Evolutionary conservation across 2,797 vertebrate genomes (phyloP).

Genomic region (Podarcis siculus): DNA sequence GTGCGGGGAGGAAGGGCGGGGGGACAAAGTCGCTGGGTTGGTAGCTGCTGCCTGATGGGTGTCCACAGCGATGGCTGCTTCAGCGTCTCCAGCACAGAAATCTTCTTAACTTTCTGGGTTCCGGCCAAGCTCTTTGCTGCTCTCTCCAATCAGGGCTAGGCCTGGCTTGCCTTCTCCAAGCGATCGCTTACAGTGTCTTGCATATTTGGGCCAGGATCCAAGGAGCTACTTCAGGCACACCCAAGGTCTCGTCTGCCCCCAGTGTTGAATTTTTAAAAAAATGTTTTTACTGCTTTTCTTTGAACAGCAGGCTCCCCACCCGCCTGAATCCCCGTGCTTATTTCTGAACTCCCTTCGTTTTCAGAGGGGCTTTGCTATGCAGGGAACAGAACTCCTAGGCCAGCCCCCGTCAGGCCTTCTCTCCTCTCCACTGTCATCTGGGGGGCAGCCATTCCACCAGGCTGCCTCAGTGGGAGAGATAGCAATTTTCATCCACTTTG

Average conservation of each 20-base stretch:
- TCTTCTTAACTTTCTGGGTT: background rate
- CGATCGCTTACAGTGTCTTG: background rate
- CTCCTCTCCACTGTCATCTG: background rate
- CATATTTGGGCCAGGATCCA: background rate
- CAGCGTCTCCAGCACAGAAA: background rate
- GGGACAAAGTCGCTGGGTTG: background rate
- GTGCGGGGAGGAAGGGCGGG: background rate
- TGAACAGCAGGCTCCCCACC: background rate
- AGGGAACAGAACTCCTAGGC: background rate
- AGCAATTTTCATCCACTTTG: too few relatives aligned
- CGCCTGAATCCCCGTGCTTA: background rate
- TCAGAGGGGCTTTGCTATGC: background rate
- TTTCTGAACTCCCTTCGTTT: background rate
- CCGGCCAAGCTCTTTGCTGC: background rate
- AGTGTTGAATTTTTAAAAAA: too few relatives aligned
- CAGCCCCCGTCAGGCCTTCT: too few relatives aligned
- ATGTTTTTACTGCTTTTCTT: background rate
- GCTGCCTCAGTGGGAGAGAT: too few relatives aligned
- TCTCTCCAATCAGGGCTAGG: too few relatives aligned
- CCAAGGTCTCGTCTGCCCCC: background rate
- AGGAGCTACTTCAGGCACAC: background rate
- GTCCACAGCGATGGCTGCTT: background rate
- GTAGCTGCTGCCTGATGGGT: fast-evolving
- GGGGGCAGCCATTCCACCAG: too few relatives aligned
- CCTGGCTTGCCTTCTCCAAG: background rate